Evolutionary conservation across 2,113 vertebrate genomes (phyloP).

Genomic region (Holacanthus passer): DNA sequence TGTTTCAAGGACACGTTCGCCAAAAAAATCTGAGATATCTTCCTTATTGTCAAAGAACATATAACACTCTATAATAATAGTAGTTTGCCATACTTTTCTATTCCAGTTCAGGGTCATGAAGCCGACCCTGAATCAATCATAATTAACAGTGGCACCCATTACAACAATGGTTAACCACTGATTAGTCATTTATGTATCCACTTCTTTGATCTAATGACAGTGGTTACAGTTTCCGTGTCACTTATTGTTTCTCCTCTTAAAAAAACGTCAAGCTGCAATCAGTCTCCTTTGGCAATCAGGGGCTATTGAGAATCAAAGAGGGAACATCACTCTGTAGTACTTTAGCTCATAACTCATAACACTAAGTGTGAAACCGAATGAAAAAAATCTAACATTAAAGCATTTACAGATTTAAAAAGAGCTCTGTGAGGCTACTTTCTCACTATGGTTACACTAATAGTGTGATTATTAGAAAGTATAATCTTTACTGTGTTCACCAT

Average conservation of each 20-base stretch:
- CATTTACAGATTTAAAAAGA: too few relatives aligned
- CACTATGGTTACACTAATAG: too few relatives aligned
- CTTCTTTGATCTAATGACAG: conserved; percentile 1
- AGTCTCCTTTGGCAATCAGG: conserved; percentile 63
- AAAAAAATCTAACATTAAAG: neutral
- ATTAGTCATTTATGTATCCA: neutral
- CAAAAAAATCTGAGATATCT: neutral
- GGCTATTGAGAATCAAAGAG: conserved; percentile 27
- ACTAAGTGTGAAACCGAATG: too few relatives aligned
- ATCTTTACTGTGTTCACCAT: neutral
- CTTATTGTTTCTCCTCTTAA: neutral
- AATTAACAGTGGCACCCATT: neutral
- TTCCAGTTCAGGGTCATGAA: neutral
- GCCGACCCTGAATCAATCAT: conserved; percentile 34
- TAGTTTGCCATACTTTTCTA: neutral
- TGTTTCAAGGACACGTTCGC: neutral
- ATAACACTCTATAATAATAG: neutral
- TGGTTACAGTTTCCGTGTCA: neutral
- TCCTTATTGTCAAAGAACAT: neutral
- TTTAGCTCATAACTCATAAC: neutral
- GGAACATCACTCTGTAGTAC: neutral
- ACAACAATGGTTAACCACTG: neutral
- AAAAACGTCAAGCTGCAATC: conserved; percentile 36
- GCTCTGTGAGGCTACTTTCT: neutral
- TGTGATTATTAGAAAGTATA: neutral